phyloP scores from a whole-genome alignment of 1,140 invertebrate genomes.

The Macrosteles quadrilineatus region DNA sequence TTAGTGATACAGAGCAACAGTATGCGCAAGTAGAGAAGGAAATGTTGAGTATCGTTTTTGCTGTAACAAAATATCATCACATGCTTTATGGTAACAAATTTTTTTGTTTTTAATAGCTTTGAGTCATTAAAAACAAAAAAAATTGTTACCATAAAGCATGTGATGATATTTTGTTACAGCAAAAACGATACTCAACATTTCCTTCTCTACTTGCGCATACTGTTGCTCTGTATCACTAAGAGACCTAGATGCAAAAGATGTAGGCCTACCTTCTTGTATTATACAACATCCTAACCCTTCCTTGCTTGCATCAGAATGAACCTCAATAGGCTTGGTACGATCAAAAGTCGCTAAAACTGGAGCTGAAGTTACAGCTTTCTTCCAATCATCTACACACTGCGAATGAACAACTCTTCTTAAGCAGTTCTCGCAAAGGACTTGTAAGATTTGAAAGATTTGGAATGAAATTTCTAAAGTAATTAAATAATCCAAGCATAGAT shows the following conservation, averaged over 20 bases:
- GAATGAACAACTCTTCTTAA: conserved; percentile 44
- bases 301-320: no score
- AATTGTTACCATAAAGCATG: conserved; percentile 38
- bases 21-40: no score
- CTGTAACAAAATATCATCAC: no score
- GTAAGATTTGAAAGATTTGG: conserved; percentile 45
- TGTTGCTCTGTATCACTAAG: conserved; percentile 41
- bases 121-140: no score
- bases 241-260: conserved; percentile 46
- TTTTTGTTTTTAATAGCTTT: no score
- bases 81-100: no score
- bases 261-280: conserved; percentile 43
- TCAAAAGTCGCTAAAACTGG: conserved; percentile 33
- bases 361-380: background rate
- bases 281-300: conserved; percentile 40
- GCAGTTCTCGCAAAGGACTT: conserved; percentile 45
- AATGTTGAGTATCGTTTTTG: no score
- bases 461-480: conserved; percentile 52
- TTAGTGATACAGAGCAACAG: no score
- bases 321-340: conserved; percentile 34
- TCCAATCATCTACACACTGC: background rate
- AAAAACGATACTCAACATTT: conserved; percentile 41
- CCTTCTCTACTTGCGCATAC: no score
- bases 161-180: conserved; percentile 39
- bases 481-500: conserved; percentile 51